These are phyloP conservation scores for Talpa occidentalis DNA, from an alignment of 2,113 vertebrate species.

Conservation along the genomic window DNA sequence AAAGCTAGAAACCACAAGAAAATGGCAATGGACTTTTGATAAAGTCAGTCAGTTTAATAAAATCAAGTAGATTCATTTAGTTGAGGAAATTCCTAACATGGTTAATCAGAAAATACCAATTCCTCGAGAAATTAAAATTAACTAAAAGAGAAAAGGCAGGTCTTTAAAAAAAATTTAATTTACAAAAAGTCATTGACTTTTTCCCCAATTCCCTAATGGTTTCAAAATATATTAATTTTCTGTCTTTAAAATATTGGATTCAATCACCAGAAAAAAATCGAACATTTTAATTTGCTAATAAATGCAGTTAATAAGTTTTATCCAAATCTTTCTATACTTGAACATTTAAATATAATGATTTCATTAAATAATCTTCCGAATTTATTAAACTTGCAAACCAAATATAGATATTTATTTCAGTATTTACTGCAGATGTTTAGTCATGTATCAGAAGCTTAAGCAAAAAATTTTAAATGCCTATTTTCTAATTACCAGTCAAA, in stretches of 20 bases:
- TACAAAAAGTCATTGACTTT: constrained; percentile 50
- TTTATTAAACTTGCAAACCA: constrained; percentile 49
- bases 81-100: constrained; percentile 71
- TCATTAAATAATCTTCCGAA: constrained; percentile 51
- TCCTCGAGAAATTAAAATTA: constrained; percentile 74
- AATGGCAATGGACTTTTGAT: constrained; percentile 78
- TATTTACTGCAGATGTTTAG: constrained; percentile 36
- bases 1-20: constrained; percentile 80
- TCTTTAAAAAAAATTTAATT: constrained; percentile 67
- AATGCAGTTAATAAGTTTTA: constrained; percentile 58
- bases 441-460: constrained; percentile 9
- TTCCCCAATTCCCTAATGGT: constrained; percentile 46
- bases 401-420: background rate
- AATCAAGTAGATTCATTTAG: constrained; percentile 63
- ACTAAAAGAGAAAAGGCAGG: constrained; percentile 68
- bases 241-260: constrained; percentile 69
- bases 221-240: constrained; percentile 73
- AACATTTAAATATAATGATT: constrained; percentile 59
- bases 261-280: constrained; percentile 71
- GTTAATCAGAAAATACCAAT: constrained; percentile 65
- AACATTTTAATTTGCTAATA: constrained; percentile 73
- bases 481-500: constrained; percentile 51
- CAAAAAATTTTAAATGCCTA: constrained; percentile 19
- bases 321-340: constrained; percentile 25
- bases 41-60: constrained; percentile 71